Evolutionary conservation across 2,113 vertebrate genomes (phyloP).

Genomic region (Calidris pygmaea): DNA sequence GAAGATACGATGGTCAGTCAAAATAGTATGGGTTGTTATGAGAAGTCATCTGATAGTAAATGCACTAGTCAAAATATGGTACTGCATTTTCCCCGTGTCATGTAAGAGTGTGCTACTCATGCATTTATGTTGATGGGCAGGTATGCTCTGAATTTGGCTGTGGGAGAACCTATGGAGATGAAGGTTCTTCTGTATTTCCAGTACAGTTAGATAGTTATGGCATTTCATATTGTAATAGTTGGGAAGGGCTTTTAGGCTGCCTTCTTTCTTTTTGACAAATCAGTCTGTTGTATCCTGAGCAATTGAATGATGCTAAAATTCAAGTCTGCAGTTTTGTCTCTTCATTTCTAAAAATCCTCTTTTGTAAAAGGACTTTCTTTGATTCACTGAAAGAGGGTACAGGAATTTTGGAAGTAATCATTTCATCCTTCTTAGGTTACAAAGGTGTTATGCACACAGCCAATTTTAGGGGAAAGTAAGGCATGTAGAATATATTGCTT

Average conservation of each 20-base stretch:
- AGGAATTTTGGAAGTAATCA: neutral
- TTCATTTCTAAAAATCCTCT: neutral
- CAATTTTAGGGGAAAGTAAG: neutral
- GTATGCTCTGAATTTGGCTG: neutral
- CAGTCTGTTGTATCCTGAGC: neutral
- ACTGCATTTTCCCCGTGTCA: neutral
- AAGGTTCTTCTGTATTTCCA: neutral
- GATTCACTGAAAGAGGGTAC: neutral
- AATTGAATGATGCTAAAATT: neutral
- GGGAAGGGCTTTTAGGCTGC: neutral
- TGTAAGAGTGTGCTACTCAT: fast-evolving
- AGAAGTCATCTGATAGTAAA: neutral
- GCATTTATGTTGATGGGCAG: neutral
- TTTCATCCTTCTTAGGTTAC: neutral
- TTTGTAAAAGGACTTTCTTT: neutral
- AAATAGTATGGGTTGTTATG: neutral
- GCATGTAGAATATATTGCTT: neutral
- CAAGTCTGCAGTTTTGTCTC: neutral
- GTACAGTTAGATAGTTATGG: neutral
- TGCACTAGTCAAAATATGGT: neutral
- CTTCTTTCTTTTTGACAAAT: neutral
- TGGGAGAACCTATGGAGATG: neutral
- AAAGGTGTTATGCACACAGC: neutral
- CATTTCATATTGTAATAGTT: neutral
- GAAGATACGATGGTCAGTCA: neutral